Evolutionary conservation across 2,113 vertebrate genomes (phyloP).

Genomic region (Furnarius figulus): DNA sequence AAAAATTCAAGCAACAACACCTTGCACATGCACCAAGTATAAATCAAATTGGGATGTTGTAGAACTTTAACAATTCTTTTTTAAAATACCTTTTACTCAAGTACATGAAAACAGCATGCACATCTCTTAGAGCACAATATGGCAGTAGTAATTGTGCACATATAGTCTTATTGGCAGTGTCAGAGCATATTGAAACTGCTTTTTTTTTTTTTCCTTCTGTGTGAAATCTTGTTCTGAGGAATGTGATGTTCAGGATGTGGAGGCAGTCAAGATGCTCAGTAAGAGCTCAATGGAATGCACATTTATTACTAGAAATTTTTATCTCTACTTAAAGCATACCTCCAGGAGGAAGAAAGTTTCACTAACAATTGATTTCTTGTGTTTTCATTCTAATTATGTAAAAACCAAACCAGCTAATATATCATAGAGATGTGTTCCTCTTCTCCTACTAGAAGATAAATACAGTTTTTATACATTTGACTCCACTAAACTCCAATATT

Average conservation of each 20-base stretch:
- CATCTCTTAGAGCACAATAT: not conserved
- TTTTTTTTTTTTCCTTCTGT: not conserved
- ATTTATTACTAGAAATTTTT: not conserved
- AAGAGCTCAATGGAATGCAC: not conserved
- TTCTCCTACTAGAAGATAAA: not conserved
- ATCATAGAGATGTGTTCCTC: not conserved
- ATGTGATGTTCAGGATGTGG: not conserved
- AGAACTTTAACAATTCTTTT: not conserved
- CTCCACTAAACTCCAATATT: not conserved
- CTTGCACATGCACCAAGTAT: not conserved
- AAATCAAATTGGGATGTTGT: not conserved
- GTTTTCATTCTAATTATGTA: not conserved
- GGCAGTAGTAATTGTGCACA: not conserved
- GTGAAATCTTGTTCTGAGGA: not conserved
- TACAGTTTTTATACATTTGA: not conserved
- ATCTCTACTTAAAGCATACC: not conserved
- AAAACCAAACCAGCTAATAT: not conserved
- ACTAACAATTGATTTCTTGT: not conserved
- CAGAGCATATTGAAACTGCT: not conserved
- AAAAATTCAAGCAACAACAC: not conserved
- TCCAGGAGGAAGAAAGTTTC: not conserved
- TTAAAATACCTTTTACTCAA: not conserved
- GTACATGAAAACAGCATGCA: not conserved
- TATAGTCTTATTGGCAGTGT: not conserved
- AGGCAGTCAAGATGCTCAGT: not conserved